Base-by-base conservation (phyloP, 1,140 invertebrate species). In the Aphaenogaster rudis region DNA sequence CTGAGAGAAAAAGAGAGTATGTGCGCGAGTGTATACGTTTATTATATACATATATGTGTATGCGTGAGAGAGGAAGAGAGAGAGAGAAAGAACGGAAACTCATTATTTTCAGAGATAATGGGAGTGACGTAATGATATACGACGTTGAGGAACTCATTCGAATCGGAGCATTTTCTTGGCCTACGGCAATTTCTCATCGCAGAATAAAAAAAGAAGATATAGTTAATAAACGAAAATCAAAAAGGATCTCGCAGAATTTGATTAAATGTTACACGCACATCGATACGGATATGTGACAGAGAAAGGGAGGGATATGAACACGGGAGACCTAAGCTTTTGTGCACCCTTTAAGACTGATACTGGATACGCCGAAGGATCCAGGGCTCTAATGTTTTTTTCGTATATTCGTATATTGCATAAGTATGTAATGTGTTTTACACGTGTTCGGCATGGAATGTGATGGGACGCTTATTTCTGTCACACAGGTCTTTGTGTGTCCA, bases 161-260 rank as follows among this genome's bases (percentile, higher is more conserved):
- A 86, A 86, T 90, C 36, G 33, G 13, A 86, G 81, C 77, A 72
- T 88, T 50, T 50, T 82, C 64, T 77, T 88, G 89, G 90, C 90
- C 89, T 91, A 91, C 21, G 64, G 52, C 72, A 84, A 76, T 59
- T 69, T 66, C 48, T 86, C 52, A 76, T 90, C 54, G 54, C 42
- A 36, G 9, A 72, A 39, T 52, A 67, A 71, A 42, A 61, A 69
- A 71, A 66, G 15, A 39, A 39, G 39, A 66, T 42, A 81, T 76
- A 84, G 11, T 84, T 28, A 66, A 72, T 84, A 76, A 85, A 84
- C 13, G 48, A 64, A 66, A 74, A 84, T 66, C 67, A 87, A 84
- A 84, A 42, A 64, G 1, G 9, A 67, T 52, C 21, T 63, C 9
- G 54, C 28, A 52, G 77, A 82, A 61, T 71, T 13, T 33, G 42